Evolutionary conservation across 1,140 invertebrate genomes (phyloP).

Genomic region (Brachystomella parvula): DNA sequence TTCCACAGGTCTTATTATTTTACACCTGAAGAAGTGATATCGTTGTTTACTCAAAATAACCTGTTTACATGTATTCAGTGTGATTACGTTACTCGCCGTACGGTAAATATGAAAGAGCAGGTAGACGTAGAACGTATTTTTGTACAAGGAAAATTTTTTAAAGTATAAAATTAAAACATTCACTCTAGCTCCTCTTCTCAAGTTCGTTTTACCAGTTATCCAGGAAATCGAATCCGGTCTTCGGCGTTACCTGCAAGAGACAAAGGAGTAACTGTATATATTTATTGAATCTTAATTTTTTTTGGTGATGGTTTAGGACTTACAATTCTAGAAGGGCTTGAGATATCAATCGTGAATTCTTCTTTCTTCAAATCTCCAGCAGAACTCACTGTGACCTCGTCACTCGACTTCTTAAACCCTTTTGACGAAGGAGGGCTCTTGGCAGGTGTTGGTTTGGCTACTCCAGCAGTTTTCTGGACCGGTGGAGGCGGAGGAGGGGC

Average conservation of each 20-base stretch:
- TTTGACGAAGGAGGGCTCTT: constrained; percentile 2
- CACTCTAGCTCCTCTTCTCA: not conserved
- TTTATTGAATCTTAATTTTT: too few relatives aligned
- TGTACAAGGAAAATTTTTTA: constrained; percentile 77
- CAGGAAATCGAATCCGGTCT: constrained; percentile 32
- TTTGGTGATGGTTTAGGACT: constrained; percentile 4
- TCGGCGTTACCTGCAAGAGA: constrained; percentile 28
- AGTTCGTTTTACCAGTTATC: constrained; percentile 27
- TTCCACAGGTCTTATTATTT: constrained; percentile 71
- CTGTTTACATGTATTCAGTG: constrained; percentile 57
- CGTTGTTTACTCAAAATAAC: constrained; percentile 57
- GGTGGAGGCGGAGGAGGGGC: constrained; percentile 37
- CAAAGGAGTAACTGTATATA: constrained; percentile 6
- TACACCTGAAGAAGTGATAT: constrained; percentile 55
- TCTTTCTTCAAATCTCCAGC: constrained; percentile 12
- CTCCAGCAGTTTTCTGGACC: not conserved
- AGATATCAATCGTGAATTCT: constrained; percentile 35
- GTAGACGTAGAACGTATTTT: constrained; percentile 83
- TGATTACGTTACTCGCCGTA: constrained; percentile 73
- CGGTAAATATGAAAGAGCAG: constrained; percentile 82
- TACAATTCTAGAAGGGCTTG: constrained; percentile 37
- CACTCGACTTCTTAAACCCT: not conserved
- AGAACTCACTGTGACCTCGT: not conserved
- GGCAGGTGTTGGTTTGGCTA: not conserved
- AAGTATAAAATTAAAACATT: constrained; percentile 27